Base-by-base conservation (phyloP, 1,140 invertebrate species). In the Ectropis grisescens region DNA sequence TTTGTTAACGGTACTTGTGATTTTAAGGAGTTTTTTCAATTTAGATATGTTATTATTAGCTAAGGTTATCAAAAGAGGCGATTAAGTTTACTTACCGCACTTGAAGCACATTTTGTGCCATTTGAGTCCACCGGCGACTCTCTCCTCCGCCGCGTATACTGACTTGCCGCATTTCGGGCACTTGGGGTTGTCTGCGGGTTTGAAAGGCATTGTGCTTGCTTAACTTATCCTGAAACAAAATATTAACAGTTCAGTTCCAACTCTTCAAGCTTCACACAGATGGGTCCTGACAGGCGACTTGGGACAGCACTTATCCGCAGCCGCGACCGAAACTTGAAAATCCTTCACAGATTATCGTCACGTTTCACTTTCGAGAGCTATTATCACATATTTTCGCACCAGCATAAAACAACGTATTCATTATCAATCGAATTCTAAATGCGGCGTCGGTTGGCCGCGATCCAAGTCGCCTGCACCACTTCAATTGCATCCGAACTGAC, bases 91-190 rank as follows among this genome's bases (percentile, higher is more conserved):
- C 72, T 91, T 86, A 98, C 97, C 94, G 85, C 97, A 99, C 86
- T 98, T 99, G 88, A 99, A 98, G 89, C 97, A 99, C 83, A 91
- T 91, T 85, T 98, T 98, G 90, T 99, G 97, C 91, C 91, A 99
- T 88, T 98, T 98, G 70, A 94, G 90, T 65, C 97, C 97, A 65
- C 95, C 97, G 52, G 97, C 97, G 53, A 98, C 90, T 65, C 95
- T 91, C 83, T 99, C 97, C 84, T 99, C 98, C 34, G 98, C 98
- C 50, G 97, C 96, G 82, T 99, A 99, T 26, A 99, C 98, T 39
- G 96, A 94, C 86, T 98, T 98, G 71, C 91, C 90, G 88, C 98
- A 99, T 84, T 97, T 97, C 45, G 97, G 97, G 89, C 98, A 99
- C 85, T 98, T 98, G 52, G 94, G 91, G 83, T 95, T 92, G 76